A percentile compares a stretch with the other conserved stretches of the same genome.
Conservation (phyloP, 2,113 vertebrate species). For the Perca fluviatilis region DNA sequence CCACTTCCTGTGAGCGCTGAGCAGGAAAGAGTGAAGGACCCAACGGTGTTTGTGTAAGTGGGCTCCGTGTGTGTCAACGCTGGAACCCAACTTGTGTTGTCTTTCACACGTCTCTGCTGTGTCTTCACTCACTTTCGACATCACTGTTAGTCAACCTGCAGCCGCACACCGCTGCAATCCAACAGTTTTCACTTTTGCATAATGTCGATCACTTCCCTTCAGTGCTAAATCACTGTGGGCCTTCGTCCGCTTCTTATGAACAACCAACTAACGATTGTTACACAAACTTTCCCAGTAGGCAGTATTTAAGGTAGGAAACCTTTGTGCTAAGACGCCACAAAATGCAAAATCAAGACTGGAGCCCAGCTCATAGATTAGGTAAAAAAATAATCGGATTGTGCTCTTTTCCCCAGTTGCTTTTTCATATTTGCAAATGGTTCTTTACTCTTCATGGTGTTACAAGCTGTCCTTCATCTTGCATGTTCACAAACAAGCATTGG, state of each 20-base stretch:
- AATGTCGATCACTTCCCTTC: slow-evolving; percentile 46
- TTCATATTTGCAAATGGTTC: not conserved
- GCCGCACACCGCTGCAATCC: slow-evolving; percentile 50
- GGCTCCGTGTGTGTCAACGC: slow-evolving; percentile 26
- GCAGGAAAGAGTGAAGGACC: slow-evolving; percentile 23
- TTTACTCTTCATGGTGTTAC: no score
- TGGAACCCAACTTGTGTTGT: slow-evolving; percentile 17
- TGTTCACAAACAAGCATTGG: not conserved
- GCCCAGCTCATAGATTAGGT: no score
- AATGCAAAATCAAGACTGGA: no score
- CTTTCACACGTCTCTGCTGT: slow-evolving; percentile 31
- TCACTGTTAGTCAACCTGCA: slow-evolving; percentile 55
- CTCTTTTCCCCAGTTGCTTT: no score
- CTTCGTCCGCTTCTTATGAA: not conserved
- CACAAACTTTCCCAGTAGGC: not conserved
- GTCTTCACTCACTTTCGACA: slow-evolving; percentile 75
- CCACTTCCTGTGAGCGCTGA: slow-evolving; percentile 48
- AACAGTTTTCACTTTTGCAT: slow-evolving; percentile 68
- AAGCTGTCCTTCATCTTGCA: not conserved
- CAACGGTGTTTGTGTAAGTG: slow-evolving; percentile 44
- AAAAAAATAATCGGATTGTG: no score
- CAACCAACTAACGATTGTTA: not conserved
- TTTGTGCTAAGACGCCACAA: no score
- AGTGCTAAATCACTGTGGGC: not conserved
- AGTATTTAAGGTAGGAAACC: no score